Conservation (phyloP, 2,888 invertebrate species). For the Busseola fusca region DNA sequence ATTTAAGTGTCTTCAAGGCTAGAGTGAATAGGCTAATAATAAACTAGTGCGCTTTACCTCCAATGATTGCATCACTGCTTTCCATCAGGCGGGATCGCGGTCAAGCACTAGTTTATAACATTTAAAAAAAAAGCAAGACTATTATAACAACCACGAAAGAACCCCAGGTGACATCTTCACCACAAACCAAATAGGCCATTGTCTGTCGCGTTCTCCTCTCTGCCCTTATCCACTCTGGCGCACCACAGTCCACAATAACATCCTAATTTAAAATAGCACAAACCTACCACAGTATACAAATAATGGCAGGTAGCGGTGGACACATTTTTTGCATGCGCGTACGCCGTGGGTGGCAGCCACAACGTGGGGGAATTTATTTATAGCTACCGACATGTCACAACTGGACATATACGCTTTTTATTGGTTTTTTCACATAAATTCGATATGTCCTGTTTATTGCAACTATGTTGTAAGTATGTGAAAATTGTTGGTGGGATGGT, state of each 20-base stretch:
- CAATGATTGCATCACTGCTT: too few species aligned
- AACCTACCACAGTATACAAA: conserved; percentile 57
- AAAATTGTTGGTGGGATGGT: conserved; percentile 20
- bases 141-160: conserved; percentile 5
- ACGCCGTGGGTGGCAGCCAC: conserved; percentile 73
- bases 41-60: too few species aligned
- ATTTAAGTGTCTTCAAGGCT: too few species aligned
- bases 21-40: too few species aligned
- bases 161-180: conserved; percentile 25
- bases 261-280: conserved; percentile 61
- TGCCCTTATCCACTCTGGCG: conserved; percentile 26
- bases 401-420: conserved; percentile 62
- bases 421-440: conserved; percentile 56
- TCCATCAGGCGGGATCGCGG: too few species aligned
- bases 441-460: conserved; percentile 55
- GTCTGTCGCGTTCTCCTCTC: conserved; percentile 26
- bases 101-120: too few species aligned
- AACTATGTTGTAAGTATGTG: conserved; percentile 58
- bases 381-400: conserved; percentile 72
- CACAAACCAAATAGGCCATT: conserved; percentile 49
- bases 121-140: conserved; percentile 11
- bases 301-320: conserved; percentile 63
- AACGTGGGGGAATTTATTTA: conserved; percentile 72
- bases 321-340: conserved; percentile 72
- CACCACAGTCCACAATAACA: conserved; percentile 41